Base-by-base conservation (phyloP, 2,113 vertebrate species). In the Phyllostomus hastatus region DNA sequence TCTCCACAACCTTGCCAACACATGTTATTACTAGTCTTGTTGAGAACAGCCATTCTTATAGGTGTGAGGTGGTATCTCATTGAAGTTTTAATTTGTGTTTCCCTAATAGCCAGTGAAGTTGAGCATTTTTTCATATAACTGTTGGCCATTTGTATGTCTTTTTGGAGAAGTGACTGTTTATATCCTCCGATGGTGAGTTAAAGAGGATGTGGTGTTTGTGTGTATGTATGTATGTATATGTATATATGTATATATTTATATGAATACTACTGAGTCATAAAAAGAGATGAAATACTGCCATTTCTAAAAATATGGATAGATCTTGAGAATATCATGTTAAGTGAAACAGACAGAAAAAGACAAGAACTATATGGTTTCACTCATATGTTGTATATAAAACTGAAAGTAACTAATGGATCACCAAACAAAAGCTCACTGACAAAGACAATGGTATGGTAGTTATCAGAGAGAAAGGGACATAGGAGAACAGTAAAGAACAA, bases 211-310 rank as follows among this genome's bases (percentile, higher is more conserved):
- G 31, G 26, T 28, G 11, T 64, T 26, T 59, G 9, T 59, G 17
- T 59, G 57, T 59, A 1, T 59, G 2, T 24, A 10, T 59, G 0
- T 24, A 1, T 59, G 2, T 59, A 1, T 26, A 1, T 59, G 8
- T 24, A 59, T 59, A 24, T 59, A 20, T 19, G 19, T 54, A 4
- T 52, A 52, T 52, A 54, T 57, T 26, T 59, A 26, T 61, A 64
- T n/a, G 16, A 78, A 50, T 50, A 78, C 46, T 78, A 78, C 4
- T 76, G 15, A 76, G 43, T 28, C 28, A 33, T 48, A 67, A 76
- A 28, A 75, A 33, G 26, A 46, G 73, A 33, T 76, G 9, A 33
- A 76, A 76, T n/a, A 76, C 8, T 76, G 46, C 17, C 19, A 78
- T 78, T 52, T 78, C 17, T 48, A 52, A 78, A 5, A 52, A 78